Base-by-base conservation (phyloP, 2,797 vertebrate species). In the Hozukius guyotensis region DNA sequence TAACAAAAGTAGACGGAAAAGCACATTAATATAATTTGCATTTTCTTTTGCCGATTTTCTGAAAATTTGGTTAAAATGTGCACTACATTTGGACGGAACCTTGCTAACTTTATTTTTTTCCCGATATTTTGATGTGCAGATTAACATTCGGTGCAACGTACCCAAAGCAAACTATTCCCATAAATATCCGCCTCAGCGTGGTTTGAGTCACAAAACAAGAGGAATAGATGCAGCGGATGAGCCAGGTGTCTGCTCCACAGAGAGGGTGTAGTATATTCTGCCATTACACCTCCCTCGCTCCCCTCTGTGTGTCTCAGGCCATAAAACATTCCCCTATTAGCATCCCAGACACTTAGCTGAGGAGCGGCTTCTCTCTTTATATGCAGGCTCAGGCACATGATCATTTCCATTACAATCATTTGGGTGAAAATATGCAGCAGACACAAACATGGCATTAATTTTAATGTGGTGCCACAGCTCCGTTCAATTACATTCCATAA, bases 361-460 rank as follows among this genome's bases (percentile, higher is more conserved):
- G 76, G 80, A 91, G 73, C 83, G 38, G 71, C 88, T 72, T 71
- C 79, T 84, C 82, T 89, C 79, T 91, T 82, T 90, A 90, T 89
- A 91, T 92, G 92, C 90, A 89, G 85, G 83, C 89, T 92, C 88
- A 87, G 88, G 83, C 89, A 87, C 87, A 90, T 89, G 83, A 94
- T 92, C 88, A 92, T 94, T 94, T 95, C 93, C 91, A 92, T 95
- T 93, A 94, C 92, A 94, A 93, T 93, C 88, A 89, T 88, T 93
- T 93, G 86, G 84, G 61, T 89, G 87, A 91, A 91, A 93, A 92
- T 91, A 89, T 91, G 89, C 88, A 62, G 86, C 90, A 89, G 90
- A 91, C 85, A 93, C 93, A 94, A 94, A 94, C 90, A 94, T 87
- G 74, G 79, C 92, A 94, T 94, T 94, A 81, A 95, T 95, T 95